Conservation (phyloP, 1,140 invertebrate species). For the Manduca sexta region DNA sequence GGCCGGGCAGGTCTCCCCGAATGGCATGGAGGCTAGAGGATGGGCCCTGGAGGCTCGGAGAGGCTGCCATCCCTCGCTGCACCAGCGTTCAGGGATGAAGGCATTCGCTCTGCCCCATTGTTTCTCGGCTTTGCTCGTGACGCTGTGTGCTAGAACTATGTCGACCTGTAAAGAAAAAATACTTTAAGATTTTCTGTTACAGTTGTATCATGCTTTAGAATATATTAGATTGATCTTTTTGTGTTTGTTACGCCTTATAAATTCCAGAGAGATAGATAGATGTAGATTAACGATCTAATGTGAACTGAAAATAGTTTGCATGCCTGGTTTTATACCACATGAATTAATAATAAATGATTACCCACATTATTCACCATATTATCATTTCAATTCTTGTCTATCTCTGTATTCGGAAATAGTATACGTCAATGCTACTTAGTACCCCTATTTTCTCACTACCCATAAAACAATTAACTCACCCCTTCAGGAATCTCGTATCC, state of each 20-base stretch:
- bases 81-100: conserved; percentile 60
- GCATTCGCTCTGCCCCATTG: conserved; percentile 51
- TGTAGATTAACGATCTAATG: too few relatives aligned
- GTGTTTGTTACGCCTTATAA: too few relatives aligned
- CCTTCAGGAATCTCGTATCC: conserved; percentile 56
- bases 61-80: conserved; percentile 45
- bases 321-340: too few relatives aligned
- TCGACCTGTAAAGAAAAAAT: conserved; percentile 39
- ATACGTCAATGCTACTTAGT: too few relatives aligned
- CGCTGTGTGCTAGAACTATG: conserved; percentile 58
- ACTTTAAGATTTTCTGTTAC: not conserved
- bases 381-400: too few relatives aligned
- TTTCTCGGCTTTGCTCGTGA: conserved; percentile 48
- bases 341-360: too few relatives aligned
- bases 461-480: conserved; percentile 24
- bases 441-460: too few relatives aligned
- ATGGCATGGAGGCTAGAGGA: conserved; percentile 42
- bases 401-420: too few relatives aligned
- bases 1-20: conserved; percentile 48
- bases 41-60: conserved; percentile 43
- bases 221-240: too few relatives aligned
- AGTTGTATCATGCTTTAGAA: not conserved
- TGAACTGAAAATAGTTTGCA: too few relatives aligned
- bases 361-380: too few relatives aligned
- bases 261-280: too few relatives aligned